Evolutionary conservation across 2,888 invertebrate genomes (phyloP).

Genomic region (Cremastinae sp.): DNA sequence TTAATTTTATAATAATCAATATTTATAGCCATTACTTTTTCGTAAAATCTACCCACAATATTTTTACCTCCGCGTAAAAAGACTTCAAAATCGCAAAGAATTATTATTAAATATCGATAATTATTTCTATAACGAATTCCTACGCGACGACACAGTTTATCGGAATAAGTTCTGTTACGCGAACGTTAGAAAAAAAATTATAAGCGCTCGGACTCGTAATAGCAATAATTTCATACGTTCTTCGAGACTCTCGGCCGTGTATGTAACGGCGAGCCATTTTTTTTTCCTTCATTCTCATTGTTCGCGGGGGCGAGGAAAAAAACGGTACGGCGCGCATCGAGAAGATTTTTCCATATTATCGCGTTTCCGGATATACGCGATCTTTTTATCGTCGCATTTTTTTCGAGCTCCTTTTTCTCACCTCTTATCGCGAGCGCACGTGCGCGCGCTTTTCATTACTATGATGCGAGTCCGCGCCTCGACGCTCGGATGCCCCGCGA

Average conservation of each 20-base stretch:
- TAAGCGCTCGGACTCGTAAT: conserved; percentile 21
- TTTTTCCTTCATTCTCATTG: conserved; percentile 12
- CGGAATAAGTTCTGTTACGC: conserved; percentile 52
- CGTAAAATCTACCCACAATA: no score
- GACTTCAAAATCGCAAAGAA: no score
- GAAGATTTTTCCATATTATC: conserved; percentile 28
- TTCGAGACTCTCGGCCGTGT: conserved; percentile 31
- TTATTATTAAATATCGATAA: no score
- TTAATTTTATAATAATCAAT: no score
- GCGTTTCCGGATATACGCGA: conserved; percentile 2
- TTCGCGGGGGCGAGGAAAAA: conserved; percentile 16
- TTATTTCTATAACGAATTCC: conserved; percentile 28
- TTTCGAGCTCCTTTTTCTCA: conserved; percentile 47
- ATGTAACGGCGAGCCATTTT: conserved; percentile 38
- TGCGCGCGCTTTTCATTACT: conserved; percentile 10
- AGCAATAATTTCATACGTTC: conserved; percentile 23
- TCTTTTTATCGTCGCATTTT: neutral
- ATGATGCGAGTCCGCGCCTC: conserved; percentile 51
- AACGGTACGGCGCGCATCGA: neutral
- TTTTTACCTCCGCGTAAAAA: no score
- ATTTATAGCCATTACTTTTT: no score
- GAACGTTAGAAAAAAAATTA: no score
- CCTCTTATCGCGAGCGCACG: conserved; percentile 13
- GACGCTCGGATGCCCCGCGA: conserved; percentile 45
- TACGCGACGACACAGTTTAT: conserved; percentile 38